Evolutionary conservation across 2,888 invertebrate species (phyloP).

Genomic region (Metellina segmentata): DNA sequence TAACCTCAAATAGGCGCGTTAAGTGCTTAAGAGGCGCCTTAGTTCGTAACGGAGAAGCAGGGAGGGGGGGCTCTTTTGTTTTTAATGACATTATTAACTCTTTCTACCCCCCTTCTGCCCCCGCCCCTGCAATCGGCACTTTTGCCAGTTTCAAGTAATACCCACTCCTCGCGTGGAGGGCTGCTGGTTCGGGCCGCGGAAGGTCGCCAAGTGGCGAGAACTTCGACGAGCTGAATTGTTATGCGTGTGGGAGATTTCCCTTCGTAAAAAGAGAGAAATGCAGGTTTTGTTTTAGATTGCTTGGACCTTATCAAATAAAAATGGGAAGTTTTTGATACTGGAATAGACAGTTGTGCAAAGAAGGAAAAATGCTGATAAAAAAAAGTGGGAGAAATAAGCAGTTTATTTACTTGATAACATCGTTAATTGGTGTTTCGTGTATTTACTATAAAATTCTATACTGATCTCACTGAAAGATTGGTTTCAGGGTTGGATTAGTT

Average conservation of each 20-base stretch:
- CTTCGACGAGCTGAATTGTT: neutral
- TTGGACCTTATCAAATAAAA: neutral
- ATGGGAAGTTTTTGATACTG: too few relatives aligned
- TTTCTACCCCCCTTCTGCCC: conserved; percentile 28
- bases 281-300: neutral
- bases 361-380: too few relatives aligned
- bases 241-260: neutral
- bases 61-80: conserved; percentile 66
- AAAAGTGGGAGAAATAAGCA: too few relatives aligned
- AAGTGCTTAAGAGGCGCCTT: conserved; percentile 76
- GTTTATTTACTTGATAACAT: too few relatives aligned
- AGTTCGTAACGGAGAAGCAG: conserved; percentile 24
- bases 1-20: conserved; percentile 76
- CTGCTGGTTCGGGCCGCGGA: neutral
- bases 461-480: too few relatives aligned
- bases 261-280: neutral
- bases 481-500: too few relatives aligned
- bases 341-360: too few relatives aligned
- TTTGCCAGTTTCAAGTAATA: conserved; percentile 68
- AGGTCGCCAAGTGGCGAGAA: conserved; percentile 54
- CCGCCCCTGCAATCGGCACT: conserved; percentile 63
- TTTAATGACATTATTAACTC: conserved; percentile 77
- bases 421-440: too few relatives aligned
- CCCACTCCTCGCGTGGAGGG: conserved; percentile 29
- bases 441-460: too few relatives aligned